Base-by-base conservation (phyloP, 2,113 vertebrate species). In the Dromaius novaehollandiae region DNA sequence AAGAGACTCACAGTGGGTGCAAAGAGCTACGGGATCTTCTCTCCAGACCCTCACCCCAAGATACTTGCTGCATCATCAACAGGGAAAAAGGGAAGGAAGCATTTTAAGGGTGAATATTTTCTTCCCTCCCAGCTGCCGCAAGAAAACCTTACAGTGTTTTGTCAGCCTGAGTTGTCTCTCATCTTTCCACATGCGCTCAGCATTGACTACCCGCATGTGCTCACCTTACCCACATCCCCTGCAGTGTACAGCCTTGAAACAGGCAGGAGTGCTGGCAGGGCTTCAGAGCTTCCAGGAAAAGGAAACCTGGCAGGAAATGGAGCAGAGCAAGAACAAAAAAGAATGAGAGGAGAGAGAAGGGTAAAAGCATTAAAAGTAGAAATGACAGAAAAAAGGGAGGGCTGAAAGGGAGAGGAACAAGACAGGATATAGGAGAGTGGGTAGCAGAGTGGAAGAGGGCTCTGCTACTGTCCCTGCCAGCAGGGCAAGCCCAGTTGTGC, bases 51-150 rank as follows among this genome's bases (percentile, higher is more conserved):
- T 84, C 24, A 61, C 0, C 34, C 32, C 28, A 24, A 70, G 55
- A 22, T 6, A 32, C 0, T 3, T 40, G 16, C 22, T 1, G 5
- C 30, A 16, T 26, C 0, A 1, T 3, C 36, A 34, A 46, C 3
- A 5, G 28, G 13, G 7, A 89, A 34, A 1, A 3, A 5, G 28
- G 16, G 7, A 89, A 34, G 1, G 55, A 51, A 58, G 2, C 5
- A 2, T n/a, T 68, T 24, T 25, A 53, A 40, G 4, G 25, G 16
- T 25, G 17, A 89, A 7, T 11, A 6, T 2, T 22, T 79, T 44
- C 24, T 28, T 46, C 9, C 2, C 5, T 48, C 42, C 38, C 55
- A n/a, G 36, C 22, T 64, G 32, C 61, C 25, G 15, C 61, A 64
- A 36, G 61, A 64, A 64, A 64, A 14, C 22, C 34, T 56, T 30